Evolutionary conservation across 2,113 vertebrate genomes (phyloP).

Genomic region (Sapayoa aenigma): DNA sequence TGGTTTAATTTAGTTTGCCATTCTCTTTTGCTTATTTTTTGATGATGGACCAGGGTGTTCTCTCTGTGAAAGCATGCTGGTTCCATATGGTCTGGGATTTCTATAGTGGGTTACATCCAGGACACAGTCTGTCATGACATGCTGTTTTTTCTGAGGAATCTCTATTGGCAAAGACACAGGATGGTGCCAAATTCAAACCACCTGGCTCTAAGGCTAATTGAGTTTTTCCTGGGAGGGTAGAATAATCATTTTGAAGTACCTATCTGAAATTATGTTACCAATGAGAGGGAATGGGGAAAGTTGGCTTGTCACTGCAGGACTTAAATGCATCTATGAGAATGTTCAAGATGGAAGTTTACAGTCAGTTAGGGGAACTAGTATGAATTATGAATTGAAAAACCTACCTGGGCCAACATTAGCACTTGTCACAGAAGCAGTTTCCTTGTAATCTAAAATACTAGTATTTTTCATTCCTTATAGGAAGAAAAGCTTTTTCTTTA

Average conservation of each 20-base stretch:
- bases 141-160: slow-evolving; percentile 25
- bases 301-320: background rate
- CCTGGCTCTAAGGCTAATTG: slow-evolving; percentile 43
- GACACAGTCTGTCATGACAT: slow-evolving; percentile 50
- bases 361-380: background rate
- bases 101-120: slow-evolving; percentile 36
- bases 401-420: background rate
- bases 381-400: background rate
- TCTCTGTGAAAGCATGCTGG: slow-evolving; percentile 41
- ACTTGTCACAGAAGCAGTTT: background rate
- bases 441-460: background rate
- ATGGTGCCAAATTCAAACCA: slow-evolving; percentile 49
- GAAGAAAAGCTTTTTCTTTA: background rate
- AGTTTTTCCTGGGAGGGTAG: slow-evolving; percentile 29
- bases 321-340: slow-evolving; percentile 1
- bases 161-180: background rate
- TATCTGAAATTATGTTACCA: slow-evolving; percentile 11
- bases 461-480: background rate
- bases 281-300: background rate
- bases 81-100: slow-evolving; percentile 62
- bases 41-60: slow-evolving; percentile 13
- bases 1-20: slow-evolving; percentile 38
- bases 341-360: background rate
- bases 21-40: slow-evolving; percentile 27
- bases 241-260: slow-evolving; percentile 46